Conservation (phyloP, 37 sponge, comb jelly and placozoan genomes). For the Tethya wilhelma region DNA sequence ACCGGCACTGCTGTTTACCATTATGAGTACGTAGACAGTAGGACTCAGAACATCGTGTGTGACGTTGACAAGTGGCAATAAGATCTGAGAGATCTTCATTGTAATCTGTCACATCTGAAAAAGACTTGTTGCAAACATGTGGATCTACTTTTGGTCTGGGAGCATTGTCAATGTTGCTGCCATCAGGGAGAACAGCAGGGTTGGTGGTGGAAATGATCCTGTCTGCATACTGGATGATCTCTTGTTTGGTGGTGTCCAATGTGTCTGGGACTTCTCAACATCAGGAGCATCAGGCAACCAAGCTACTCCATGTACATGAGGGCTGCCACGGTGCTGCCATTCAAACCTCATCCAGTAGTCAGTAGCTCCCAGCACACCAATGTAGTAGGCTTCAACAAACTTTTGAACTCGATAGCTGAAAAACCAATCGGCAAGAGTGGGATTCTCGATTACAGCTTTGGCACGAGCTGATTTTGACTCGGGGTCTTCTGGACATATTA, state of each 20-base stretch:
- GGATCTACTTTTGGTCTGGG: constrained; percentile 1
- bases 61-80: constrained; percentile 50
- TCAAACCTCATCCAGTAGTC: constrained; percentile 56
- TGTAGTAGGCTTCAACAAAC: constrained; percentile 27
- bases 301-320: too few relatives aligned
- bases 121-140: constrained; percentile 31
- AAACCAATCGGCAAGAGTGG: too few relatives aligned
- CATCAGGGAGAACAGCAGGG: constrained; percentile 38
- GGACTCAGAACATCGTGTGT: constrained; percentile 55
- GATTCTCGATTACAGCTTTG: too few relatives aligned
- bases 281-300: too few relatives aligned
- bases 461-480: too few relatives aligned
- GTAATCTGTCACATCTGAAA: constrained; percentile 6
- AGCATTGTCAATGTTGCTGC: constrained; percentile 20
- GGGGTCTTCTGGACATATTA: too few relatives aligned
- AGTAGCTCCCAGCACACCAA: constrained; percentile 33
- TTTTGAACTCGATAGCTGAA: too few relatives aligned
- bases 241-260: too few relatives aligned
- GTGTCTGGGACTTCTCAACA: too few relatives aligned
- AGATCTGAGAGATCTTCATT: constrained; percentile 48
- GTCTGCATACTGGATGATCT: too few relatives aligned
- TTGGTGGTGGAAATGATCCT: constrained; percentile 41
- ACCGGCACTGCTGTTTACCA: constrained; percentile 52
- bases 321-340: constrained; percentile 49
- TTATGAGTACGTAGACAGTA: constrained; percentile 52